Conservation (phyloP, 2,797 vertebrate species). For the Megalops cyprinoides region DNA sequence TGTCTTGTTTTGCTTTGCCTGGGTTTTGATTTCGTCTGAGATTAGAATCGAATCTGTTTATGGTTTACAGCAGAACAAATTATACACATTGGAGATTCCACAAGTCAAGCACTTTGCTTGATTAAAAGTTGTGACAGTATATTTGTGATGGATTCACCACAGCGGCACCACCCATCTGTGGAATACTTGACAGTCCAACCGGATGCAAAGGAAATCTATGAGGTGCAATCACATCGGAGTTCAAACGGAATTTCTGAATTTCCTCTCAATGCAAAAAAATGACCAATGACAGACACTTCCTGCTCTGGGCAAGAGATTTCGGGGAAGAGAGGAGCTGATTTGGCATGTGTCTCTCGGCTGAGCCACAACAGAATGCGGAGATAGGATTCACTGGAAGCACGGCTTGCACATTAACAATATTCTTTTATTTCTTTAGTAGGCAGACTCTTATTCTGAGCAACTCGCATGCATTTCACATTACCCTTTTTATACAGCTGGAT, state of each 20-base stretch:
- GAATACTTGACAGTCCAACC: not conserved
- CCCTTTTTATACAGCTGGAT: too few species aligned
- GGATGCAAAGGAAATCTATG: not conserved
- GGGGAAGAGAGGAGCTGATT: not conserved
- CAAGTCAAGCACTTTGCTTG: too few species aligned
- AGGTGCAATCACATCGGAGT: not conserved
- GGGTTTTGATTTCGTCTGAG: not conserved
- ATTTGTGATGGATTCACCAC: not conserved
- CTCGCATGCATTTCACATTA: too few species aligned
- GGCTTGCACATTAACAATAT: too few species aligned
- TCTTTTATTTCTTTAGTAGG: too few species aligned
- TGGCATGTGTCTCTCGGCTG: not conserved
- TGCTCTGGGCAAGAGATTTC: not conserved
- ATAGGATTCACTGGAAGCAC: not conserved
- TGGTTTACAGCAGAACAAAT: not conserved
- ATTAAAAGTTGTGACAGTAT: too few species aligned
- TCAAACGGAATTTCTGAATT: not conserved
- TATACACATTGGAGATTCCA: not conserved
- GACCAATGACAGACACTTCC: conserved; percentile 3
- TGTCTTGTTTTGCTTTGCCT: not conserved
- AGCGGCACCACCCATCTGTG: not conserved
- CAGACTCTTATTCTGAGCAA: too few species aligned
- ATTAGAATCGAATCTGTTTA: not conserved
- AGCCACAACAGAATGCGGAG: not conserved
- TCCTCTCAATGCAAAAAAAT: conserved; percentile 8